phyloP scores from a whole-genome alignment of 2,888 invertebrate species.

The Halocaridina rubra region DNA sequence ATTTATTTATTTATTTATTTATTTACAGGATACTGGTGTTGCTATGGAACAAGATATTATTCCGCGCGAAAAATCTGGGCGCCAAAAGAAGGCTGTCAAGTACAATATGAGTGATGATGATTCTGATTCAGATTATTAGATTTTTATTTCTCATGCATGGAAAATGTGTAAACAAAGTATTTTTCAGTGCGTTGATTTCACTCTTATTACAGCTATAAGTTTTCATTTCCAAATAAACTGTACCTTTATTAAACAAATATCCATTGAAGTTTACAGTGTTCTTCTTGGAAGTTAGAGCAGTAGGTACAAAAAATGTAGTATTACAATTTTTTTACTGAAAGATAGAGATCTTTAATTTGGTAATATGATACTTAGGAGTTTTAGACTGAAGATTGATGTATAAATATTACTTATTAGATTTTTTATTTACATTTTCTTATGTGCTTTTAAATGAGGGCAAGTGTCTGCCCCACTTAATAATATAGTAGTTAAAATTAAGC shows the following conservation, averaged over 20 bases:
- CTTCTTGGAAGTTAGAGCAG: too few species aligned
- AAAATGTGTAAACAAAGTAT: neutral
- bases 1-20: neutral
- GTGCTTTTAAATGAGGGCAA: neutral
- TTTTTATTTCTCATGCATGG: neutral
- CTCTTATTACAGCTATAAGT: neutral
- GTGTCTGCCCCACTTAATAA: too few species aligned
- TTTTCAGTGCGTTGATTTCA: neutral
- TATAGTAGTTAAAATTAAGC: neutral
- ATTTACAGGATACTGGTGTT: neutral
- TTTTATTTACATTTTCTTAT: neutral
- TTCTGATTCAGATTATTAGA: slow-evolving; percentile 1
- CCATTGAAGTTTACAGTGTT: neutral
- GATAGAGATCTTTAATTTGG: too few species aligned
- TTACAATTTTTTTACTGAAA: too few species aligned
- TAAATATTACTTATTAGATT: neutral
- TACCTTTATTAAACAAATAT: neutral
- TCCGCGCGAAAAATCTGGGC: slow-evolving; percentile 10
- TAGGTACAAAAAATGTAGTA: too few species aligned
- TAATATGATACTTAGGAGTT: neutral
- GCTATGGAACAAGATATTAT: neutral
- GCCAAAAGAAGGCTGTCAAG: slow-evolving; percentile 16
- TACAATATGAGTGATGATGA: slow-evolving; percentile 25
- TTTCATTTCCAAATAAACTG: neutral
- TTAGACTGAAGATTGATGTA: neutral